Conservation (phyloP, 2,113 vertebrate species). For the Rhinoderma darwinii region DNA sequence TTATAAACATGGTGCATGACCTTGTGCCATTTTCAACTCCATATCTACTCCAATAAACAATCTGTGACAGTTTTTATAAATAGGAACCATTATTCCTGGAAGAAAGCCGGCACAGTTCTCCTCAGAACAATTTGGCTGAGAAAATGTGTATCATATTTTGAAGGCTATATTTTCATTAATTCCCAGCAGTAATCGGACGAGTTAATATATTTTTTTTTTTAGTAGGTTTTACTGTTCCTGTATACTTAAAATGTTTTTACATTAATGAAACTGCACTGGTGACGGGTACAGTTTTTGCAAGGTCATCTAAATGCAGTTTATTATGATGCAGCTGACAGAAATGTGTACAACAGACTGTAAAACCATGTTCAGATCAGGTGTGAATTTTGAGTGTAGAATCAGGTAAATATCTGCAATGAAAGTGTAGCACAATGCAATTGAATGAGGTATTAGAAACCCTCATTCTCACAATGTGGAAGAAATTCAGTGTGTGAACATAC, state of each 20-base stretch:
- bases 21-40: background rate
- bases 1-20: background rate
- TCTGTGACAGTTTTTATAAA: conserved; percentile 6
- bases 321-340: no score
- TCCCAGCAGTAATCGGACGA: background rate
- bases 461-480: no score
- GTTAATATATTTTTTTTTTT: conserved; percentile 8
- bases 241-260: background rate
- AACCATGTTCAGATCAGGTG: no score
- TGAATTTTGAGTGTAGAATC: no score
- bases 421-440: no score
- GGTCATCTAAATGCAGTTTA: no score
- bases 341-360: no score
- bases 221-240: background rate
- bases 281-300: background rate
- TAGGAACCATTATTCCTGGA: conserved; percentile 31
- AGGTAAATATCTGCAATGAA: no score
- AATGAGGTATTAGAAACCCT: no score
- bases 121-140: background rate
- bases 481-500: no score
- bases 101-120: background rate
- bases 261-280: background rate
- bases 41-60: background rate
- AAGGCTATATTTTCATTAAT: conserved; percentile 31
- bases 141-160: background rate